phyloP scores from a whole-genome alignment of 1,140 invertebrate genomes.

The Drosophila tropicalis region DNA sequence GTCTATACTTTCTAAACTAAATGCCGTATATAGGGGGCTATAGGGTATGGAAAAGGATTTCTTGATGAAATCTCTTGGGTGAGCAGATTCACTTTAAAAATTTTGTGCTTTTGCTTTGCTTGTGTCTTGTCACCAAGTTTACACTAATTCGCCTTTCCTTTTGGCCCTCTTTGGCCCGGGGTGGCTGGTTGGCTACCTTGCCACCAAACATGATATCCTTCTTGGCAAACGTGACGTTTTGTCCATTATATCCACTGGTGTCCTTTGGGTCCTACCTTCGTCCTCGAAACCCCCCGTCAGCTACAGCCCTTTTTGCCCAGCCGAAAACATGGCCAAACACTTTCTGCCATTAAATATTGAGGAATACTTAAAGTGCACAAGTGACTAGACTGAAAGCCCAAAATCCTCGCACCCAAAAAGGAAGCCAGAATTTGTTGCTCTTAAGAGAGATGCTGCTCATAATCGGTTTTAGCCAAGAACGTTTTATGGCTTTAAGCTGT shows the following conservation, averaged over 20 bases:
- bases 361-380: slow-evolving; percentile 50
- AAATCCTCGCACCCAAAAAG: background rate
- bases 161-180: no score
- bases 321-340: background rate
- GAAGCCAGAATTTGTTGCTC: slow-evolving; percentile 63
- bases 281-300: background rate
- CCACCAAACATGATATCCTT: background rate
- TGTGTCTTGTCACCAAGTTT: background rate
- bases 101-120: background rate
- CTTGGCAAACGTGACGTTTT: slow-evolving; percentile 1
- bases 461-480: slow-evolving; percentile 66
- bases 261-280: background rate
- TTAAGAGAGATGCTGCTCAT: slow-evolving; percentile 59
- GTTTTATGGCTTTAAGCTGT: slow-evolving; percentile 75
- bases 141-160: slow-evolving; percentile 1
- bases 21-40: no score
- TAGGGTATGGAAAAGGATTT: background rate
- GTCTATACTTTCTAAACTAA: no score
- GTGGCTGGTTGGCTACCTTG: background rate
- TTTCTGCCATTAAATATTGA: slow-evolving; percentile 50
- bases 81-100: background rate
- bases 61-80: background rate
- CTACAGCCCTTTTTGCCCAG: no score
- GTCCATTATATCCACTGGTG: background rate
- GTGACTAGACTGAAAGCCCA: background rate